Conservation (phyloP, 2,888 invertebrate genomes). For the Oscheius sp. region DNA sequence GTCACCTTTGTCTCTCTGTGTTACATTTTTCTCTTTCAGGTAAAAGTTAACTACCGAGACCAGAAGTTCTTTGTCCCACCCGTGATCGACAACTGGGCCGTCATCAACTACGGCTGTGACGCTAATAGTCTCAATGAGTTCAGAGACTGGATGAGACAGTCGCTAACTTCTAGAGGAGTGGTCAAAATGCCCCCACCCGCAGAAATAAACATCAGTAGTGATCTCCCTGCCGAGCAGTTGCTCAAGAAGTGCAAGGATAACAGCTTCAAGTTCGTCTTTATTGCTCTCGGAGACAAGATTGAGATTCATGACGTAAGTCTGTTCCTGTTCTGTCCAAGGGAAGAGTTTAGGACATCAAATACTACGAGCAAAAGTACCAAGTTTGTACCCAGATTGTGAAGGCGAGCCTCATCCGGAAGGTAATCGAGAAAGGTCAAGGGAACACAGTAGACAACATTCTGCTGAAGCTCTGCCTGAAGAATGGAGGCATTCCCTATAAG, state of each 20-base stretch:
- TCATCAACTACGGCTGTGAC: constrained; percentile 5
- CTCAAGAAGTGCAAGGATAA: neutral
- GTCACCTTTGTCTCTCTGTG: neutral
- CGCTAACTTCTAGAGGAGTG: neutral
- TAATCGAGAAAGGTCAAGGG: neutral
- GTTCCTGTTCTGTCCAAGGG: neutral
- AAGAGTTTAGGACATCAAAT: neutral
- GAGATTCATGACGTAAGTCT: neutral
- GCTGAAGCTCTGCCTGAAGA: constrained; percentile 14
- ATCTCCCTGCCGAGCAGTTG: neutral
- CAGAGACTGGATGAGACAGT: neutral
- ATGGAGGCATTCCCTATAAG: constrained; percentile 19
- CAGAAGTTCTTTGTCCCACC: neutral
- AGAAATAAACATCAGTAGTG: neutral
- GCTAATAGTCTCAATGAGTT: neutral
- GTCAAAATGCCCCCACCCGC: neutral
- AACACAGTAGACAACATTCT: constrained; percentile 12
- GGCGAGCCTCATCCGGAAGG: neutral
- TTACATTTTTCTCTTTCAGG: neutral
- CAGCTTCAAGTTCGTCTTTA: neutral
- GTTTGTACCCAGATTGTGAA: constrained; percentile 17
- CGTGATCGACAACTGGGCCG: constrained; percentile 1
- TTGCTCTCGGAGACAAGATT: constrained; percentile 2
- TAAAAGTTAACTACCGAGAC: neutral
- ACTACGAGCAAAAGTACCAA: constrained; percentile 11